Conservation (phyloP, 2,888 invertebrate genomes). For the Eilema griseolum region DNA sequence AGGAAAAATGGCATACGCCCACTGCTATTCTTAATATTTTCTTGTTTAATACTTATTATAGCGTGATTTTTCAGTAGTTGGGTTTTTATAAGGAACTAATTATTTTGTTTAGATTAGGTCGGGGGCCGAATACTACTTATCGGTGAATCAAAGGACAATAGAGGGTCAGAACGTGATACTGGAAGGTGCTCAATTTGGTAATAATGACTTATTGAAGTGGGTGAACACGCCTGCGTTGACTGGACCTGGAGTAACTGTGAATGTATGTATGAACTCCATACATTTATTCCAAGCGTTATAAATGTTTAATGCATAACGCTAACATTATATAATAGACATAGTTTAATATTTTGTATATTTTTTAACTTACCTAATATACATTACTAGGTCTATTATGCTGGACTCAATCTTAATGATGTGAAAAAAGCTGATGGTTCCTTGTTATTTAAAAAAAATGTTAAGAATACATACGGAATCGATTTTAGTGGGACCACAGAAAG, state of each 20-base stretch:
- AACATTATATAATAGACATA: no score
- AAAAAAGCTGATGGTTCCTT: conserved; percentile 57
- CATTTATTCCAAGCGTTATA: accelerated
- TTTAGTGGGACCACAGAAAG: conserved; percentile 69
- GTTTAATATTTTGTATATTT: no score
- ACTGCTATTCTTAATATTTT: no score
- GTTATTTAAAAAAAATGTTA: conserved; percentile 22
- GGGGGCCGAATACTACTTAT: conserved; percentile 49
- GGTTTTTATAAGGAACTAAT: neutral
- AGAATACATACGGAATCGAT: conserved; percentile 66
- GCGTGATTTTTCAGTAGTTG: no score
- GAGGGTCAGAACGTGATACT: conserved; percentile 38
- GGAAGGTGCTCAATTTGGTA: conserved; percentile 43
- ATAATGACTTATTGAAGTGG: conserved; percentile 39
- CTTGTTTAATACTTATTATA: no score
- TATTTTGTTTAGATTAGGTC: conserved; percentile 44
- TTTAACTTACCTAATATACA: no score
- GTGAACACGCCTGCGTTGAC: conserved; percentile 15
- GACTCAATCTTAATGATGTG: conserved; percentile 56
- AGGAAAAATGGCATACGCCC: no score
- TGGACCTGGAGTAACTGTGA: conserved; percentile 33
- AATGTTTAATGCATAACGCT: no score
- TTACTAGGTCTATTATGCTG: conserved; percentile 51
- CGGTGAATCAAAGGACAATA: neutral
- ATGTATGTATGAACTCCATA: conserved; percentile 23